Percentiles rank a stretch among this genome's conserved stretches.
Conservation (phyloP, 2,888 invertebrate genomes). For the Rhopalosiphum nymphaeae region DNA sequence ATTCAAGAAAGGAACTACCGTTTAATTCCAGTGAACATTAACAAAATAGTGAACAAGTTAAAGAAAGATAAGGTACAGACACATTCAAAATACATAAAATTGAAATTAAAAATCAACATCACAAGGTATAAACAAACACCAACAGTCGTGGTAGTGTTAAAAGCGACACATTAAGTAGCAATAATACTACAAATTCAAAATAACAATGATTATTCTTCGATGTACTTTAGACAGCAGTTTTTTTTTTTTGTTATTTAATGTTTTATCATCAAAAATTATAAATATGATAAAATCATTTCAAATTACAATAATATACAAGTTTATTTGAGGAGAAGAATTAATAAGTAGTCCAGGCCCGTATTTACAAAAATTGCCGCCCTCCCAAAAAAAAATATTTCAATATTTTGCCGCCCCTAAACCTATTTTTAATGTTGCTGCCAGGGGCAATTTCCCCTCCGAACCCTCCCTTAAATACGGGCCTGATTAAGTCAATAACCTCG, state of each 20-base stretch:
- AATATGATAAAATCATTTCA: background rate
- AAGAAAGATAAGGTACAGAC: background rate
- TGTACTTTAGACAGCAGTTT: background rate
- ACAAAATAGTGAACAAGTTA: background rate
- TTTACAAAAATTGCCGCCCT: no score
- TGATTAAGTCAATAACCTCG: background rate
- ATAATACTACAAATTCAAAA: background rate
- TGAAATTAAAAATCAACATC: background rate
- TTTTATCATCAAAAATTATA: background rate
- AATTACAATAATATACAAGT: background rate
- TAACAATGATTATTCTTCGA: background rate
- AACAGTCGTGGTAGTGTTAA: background rate
- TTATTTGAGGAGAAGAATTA: background rate
- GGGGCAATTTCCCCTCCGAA: no score
- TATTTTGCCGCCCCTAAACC: no score
- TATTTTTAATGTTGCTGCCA: no score
- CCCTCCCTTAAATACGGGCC: no score
- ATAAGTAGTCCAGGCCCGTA: no score
- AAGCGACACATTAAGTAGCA: background rate
- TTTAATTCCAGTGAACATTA: slow-evolving; percentile 16
- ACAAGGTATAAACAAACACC: background rate
- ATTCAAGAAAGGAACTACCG: background rate
- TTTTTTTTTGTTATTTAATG: background rate
- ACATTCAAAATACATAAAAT: background rate
- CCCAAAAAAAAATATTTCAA: no score